Conservation (phyloP, 2,797 vertebrate species). For the Ceryle rudis region DNA sequence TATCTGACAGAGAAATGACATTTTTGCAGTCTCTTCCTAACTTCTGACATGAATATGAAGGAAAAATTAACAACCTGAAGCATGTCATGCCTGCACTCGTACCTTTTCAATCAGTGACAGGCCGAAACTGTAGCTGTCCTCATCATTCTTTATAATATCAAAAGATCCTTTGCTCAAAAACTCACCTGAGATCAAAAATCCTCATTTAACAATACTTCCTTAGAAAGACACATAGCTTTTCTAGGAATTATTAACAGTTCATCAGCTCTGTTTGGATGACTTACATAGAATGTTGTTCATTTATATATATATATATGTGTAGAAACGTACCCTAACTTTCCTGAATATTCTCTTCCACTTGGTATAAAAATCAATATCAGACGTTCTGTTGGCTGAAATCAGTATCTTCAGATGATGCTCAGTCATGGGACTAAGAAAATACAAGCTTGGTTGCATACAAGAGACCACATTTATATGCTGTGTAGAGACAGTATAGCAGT, state of each 20-base stretch:
- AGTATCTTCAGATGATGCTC: not conserved
- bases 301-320: not conserved
- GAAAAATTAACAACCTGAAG: not conserved
- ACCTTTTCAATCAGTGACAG: not conserved
- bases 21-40: not conserved
- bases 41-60: not conserved
- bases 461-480: not conserved
- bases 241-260: not conserved
- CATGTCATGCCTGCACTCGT: not conserved
- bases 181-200: not conserved
- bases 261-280: not conserved
- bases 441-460: not conserved
- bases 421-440: not conserved
- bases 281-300: not conserved
- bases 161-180: not conserved
- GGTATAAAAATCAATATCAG: not conserved
- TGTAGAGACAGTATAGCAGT: not conserved
- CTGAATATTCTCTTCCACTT: not conserved
- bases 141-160: not conserved
- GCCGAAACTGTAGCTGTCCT: not conserved
- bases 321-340: not conserved
- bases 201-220: not conserved
- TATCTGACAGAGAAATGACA: constrained; percentile 18
- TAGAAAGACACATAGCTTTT: not conserved
- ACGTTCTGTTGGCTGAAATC: not conserved